These are phyloP conservation scores for Nesogale talazaci DNA, from an alignment of 2,113 vertebrate species.

Conservation along the genomic window DNA sequence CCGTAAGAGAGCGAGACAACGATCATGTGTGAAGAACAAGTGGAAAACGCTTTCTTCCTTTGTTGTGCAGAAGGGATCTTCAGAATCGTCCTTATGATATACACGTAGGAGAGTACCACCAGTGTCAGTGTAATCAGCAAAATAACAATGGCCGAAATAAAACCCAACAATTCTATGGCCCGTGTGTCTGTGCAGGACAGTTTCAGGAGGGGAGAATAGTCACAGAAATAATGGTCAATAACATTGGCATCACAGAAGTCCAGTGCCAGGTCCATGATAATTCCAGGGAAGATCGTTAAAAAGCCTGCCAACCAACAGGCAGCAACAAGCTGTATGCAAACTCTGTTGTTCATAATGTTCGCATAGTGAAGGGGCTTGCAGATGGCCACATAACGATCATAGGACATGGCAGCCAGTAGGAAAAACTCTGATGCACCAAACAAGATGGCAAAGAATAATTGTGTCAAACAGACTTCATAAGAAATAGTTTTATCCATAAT, in stretches of 20 bases:
- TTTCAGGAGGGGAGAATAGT: background rate
- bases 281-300: background rate
- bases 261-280: background rate
- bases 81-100: background rate
- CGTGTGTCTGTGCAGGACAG: background rate
- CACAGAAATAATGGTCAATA: slow-evolving; percentile 41
- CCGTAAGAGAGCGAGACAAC: slow-evolving; percentile 53
- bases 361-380: slow-evolving; percentile 50
- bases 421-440: background rate
- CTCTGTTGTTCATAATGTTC: background rate
- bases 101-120: background rate
- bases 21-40: slow-evolving; percentile 40
- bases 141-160: background rate
- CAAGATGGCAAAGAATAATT: background rate
- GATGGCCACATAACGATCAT: slow-evolving; percentile 57
- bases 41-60: background rate
- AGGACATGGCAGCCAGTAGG: slow-evolving; percentile 27
- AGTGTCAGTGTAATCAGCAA: background rate
- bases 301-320: slow-evolving; percentile 39
- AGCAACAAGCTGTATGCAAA: background rate
- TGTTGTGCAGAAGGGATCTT: background rate
- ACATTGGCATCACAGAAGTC: slow-evolving; percentile 32
- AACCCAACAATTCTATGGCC: background rate
- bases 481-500: background rate
- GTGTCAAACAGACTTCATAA: background rate